Conservation (phyloP, 2,888 invertebrate genomes). For the Andrena praecox region DNA sequence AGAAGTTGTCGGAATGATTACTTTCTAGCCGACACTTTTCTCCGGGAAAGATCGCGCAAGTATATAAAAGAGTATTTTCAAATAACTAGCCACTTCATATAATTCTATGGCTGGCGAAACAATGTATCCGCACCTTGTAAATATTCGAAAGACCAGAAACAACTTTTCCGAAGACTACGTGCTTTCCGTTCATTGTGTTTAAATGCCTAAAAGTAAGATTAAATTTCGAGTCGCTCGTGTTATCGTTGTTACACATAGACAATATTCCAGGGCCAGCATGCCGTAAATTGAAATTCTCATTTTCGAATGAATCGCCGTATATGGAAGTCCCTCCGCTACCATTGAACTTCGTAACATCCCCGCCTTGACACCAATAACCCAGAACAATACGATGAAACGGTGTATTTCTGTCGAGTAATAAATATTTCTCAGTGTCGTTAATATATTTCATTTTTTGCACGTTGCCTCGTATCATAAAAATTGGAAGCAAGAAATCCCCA, state of each 20-base stretch:
- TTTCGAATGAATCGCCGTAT: conserved; percentile 83
- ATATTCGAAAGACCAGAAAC: conserved; percentile 76
- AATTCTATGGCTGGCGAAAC: not conserved
- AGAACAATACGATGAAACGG: conserved; percentile 87
- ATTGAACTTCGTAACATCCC: conserved; percentile 87
- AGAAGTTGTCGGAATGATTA: not conserved
- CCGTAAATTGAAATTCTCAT: conserved; percentile 85
- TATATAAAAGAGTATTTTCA: not conserved
- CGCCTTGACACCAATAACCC: conserved; percentile 87
- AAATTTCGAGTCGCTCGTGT: conserved; percentile 86
- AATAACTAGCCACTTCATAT: not conserved
- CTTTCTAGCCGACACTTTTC: not conserved
- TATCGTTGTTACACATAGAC: conserved; percentile 85
- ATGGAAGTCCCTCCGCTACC: conserved; percentile 86
- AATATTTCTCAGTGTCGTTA: conserved; percentile 5
- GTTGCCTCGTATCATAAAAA: too few species aligned
- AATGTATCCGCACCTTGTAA: conserved; percentile 72
- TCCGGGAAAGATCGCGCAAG: not conserved
- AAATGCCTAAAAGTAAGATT: conserved; percentile 87
- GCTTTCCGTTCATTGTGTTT: conserved; percentile 86
- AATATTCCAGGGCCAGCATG: conserved; percentile 87
- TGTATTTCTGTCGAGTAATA: conserved; percentile 71
- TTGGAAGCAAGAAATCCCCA: too few species aligned
- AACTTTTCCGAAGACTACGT: conserved; percentile 87
- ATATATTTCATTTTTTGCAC: not conserved